Percentiles rank a stretch among this genome's conserved stretches.
phyloP scores from a whole-genome alignment of 2,888 invertebrate species.

The Cryptocephalus primarius region DNA sequence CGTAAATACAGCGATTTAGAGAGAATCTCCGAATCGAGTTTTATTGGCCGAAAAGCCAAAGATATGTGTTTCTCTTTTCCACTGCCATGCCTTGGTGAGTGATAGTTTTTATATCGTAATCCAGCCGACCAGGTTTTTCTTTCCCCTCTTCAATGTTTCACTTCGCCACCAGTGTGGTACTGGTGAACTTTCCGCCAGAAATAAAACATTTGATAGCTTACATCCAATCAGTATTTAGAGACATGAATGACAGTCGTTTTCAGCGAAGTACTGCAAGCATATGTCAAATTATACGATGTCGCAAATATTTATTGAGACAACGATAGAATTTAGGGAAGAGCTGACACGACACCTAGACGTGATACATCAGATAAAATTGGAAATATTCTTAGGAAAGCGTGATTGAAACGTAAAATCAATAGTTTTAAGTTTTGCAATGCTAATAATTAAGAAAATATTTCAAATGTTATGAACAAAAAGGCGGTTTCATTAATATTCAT shows the following conservation, averaged over 20 bases:
- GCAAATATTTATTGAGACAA: slow-evolving; percentile 27
- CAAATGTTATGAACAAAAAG: too few relatives aligned
- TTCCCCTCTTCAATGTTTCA: not conserved
- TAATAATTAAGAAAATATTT: too few relatives aligned
- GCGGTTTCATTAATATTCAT: too few relatives aligned
- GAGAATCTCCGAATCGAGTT: slow-evolving; percentile 41
- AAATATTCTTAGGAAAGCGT: too few relatives aligned
- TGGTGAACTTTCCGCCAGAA: slow-evolving; percentile 8
- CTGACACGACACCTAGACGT: not conserved
- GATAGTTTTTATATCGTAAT: slow-evolving; percentile 32
- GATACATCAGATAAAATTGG: too few relatives aligned
- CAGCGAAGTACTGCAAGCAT: slow-evolving; percentile 22
- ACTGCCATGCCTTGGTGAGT: slow-evolving; percentile 27
- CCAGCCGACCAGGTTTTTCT: slow-evolving; percentile 3
- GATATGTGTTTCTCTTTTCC: slow-evolving; percentile 39
- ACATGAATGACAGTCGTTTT: slow-evolving; percentile 25
- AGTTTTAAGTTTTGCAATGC: too few relatives aligned
- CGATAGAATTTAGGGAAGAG: not conserved
- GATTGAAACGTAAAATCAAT: too few relatives aligned
- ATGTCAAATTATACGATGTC: slow-evolving; percentile 23
- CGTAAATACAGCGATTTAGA: slow-evolving; percentile 34
- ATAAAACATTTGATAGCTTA: slow-evolving; percentile 35
- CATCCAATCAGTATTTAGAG: slow-evolving; percentile 38
- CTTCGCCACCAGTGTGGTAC: too few relatives aligned
- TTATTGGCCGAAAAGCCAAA: slow-evolving; percentile 51